A percentile compares a stretch with the other conserved stretches of the same genome.
Evolutionary conservation across 2,888 invertebrate species (phyloP).

Genomic region (Fabriciana adippe): DNA sequence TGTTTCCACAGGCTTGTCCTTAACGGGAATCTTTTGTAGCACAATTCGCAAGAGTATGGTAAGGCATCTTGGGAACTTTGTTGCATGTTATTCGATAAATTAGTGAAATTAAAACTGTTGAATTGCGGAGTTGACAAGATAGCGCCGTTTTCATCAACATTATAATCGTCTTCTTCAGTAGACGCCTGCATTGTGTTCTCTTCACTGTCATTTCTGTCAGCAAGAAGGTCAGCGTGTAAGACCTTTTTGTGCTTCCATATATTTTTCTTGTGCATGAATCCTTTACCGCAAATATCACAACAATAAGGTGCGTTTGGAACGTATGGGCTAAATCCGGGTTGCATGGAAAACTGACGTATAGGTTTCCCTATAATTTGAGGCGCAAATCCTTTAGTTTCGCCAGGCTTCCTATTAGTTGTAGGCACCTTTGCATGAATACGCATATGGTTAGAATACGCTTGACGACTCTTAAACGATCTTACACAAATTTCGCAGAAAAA

Average conservation of each 20-base stretch:
- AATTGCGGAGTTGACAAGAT: slow-evolving; percentile 75
- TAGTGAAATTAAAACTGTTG: slow-evolving; percentile 74
- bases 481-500: slow-evolving; percentile 83
- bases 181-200: slow-evolving; percentile 79
- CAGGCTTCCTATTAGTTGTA: slow-evolving; percentile 74
- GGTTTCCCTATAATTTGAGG: slow-evolving; percentile 75
- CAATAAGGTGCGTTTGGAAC: slow-evolving; percentile 79
- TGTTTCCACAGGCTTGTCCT: slow-evolving; percentile 77
- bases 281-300: slow-evolving; percentile 86
- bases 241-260: slow-evolving; percentile 82
- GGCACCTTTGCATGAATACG: slow-evolving; percentile 79
- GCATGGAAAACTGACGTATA: slow-evolving; percentile 64
- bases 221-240: slow-evolving; percentile 72
- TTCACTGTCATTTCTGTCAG: slow-evolving; percentile 74
- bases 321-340: slow-evolving; percentile 62
- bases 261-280: slow-evolving; percentile 80
- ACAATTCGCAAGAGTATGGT: slow-evolving; percentile 73
- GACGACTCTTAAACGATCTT: slow-evolving; percentile 82
- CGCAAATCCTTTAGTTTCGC: slow-evolving; percentile 64
- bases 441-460: slow-evolving; percentile 80
- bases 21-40: slow-evolving; percentile 73
- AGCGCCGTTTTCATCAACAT: slow-evolving; percentile 71
- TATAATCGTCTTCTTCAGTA: slow-evolving; percentile 76
- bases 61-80: slow-evolving; percentile 56
- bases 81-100: slow-evolving; percentile 57